These are phyloP conservation scores for Amaurobius ferox DNA, from an alignment of 2,888 invertebrate species.

Conservation along the genomic window DNA sequence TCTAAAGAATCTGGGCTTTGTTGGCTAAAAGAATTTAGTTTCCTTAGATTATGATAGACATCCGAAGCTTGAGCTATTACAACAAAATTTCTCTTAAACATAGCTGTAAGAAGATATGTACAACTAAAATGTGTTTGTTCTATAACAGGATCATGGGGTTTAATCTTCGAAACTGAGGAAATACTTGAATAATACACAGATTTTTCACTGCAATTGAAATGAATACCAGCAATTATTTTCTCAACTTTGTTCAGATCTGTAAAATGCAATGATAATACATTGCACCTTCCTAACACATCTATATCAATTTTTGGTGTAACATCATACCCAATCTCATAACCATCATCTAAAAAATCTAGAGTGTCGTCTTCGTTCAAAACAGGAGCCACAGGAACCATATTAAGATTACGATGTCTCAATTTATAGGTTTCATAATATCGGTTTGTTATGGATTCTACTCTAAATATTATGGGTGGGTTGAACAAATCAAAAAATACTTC, in stretches of 20 bases:
- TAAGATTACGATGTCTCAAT: constrained; percentile 16
- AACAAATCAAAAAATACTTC: constrained; percentile 55
- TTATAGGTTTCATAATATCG: background rate
- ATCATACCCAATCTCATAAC: no score
- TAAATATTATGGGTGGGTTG: constrained; percentile 42
- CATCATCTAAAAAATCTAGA: no score
- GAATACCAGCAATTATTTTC: constrained; percentile 48
- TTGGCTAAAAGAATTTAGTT: background rate
- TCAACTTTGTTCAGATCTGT: background rate
- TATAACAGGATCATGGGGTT: background rate
- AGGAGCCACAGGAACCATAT: background rate
- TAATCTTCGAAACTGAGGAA: background rate
- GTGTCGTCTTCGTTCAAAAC: no score
- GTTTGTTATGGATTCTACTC: background rate
- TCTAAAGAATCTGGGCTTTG: constrained; percentile 17
- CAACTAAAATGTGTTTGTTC: constrained; percentile 17
- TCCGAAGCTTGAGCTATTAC: background rate
- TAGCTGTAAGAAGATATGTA: constrained; percentile 23
- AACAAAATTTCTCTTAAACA: constrained; percentile 29
- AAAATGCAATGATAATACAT: constrained; percentile 42
- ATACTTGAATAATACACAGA: constrained; percentile 46
- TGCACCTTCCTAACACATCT: constrained; percentile 51
- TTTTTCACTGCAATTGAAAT: constrained; percentile 34
- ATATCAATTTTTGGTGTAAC: background rate
- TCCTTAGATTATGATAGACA: background rate